phyloP scores from a whole-genome alignment of 1,140 invertebrate species.

The Nebria ingens region DNA sequence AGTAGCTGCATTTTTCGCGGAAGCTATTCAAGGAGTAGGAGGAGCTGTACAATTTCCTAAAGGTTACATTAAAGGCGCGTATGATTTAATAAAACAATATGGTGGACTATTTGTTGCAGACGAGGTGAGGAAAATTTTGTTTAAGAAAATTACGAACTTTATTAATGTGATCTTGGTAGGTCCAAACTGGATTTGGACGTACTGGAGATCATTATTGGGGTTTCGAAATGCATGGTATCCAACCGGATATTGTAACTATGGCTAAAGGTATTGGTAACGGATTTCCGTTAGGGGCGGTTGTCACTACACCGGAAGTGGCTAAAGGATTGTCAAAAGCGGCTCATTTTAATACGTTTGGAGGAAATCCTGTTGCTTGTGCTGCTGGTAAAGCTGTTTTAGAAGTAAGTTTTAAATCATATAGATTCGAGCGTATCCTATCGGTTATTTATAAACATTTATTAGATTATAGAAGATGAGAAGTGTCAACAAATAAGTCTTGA shows the following conservation, averaged over 20 bases:
- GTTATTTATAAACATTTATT: constrained; percentile 21
- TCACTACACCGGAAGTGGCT: constrained; percentile 81
- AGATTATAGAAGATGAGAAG: constrained; percentile 87
- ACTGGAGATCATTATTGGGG: constrained; percentile 94
- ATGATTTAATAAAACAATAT: constrained; percentile 61
- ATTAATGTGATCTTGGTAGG: constrained; percentile 47
- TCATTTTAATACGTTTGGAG: constrained; percentile 95
- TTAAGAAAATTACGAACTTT: too few species aligned
- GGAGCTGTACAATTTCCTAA: constrained; percentile 87
- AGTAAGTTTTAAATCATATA: constrained; percentile 39
- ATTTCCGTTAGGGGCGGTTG: constrained; percentile 88
- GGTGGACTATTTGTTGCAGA: constrained; percentile 87
- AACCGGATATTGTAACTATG: constrained; percentile 88
- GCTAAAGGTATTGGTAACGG: constrained; percentile 89
- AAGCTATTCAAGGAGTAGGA: constrained; percentile 90
- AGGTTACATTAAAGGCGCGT: constrained; percentile 73
- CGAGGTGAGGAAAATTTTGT: constrained; percentile 50
- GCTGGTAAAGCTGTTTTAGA: constrained; percentile 84
- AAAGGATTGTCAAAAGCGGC: constrained; percentile 57
- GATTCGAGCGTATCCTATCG: neutral
- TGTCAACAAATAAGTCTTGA: constrained; percentile 64
- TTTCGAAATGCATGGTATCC: constrained; percentile 75
- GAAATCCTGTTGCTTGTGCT: constrained; percentile 82
- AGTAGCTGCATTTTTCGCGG: constrained; percentile 83
- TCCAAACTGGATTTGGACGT: constrained; percentile 92